Percentiles rank a stretch among this genome's conserved stretches.
phyloP scores from a whole-genome alignment of 1,140 invertebrate species.

The Hestina assimilis region DNA sequence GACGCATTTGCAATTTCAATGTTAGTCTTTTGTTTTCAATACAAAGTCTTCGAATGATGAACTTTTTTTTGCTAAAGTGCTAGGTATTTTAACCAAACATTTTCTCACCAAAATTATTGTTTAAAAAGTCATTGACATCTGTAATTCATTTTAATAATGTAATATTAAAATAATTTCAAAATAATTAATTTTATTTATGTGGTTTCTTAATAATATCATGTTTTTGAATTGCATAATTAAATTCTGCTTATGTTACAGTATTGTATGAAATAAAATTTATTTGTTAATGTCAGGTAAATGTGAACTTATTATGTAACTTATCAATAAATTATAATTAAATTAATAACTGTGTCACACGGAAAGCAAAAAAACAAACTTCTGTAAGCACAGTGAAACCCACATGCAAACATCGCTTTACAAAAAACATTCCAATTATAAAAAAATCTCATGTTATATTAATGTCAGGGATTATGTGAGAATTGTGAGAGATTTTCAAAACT shows the following conservation, averaged over 20 bases:
- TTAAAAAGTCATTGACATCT: no score
- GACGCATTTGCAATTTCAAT: slow-evolving; percentile 25
- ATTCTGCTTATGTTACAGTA: neutral
- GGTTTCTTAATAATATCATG: neutral
- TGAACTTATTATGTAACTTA: slow-evolving; percentile 3
- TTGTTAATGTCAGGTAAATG: no score
- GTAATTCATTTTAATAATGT: no score
- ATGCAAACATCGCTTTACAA: slow-evolving; percentile 59
- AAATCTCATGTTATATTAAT: slow-evolving; percentile 22
- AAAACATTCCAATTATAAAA: slow-evolving; percentile 40
- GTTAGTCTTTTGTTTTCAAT: slow-evolving; percentile 15
- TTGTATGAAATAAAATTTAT: neutral
- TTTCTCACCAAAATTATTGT: no score
- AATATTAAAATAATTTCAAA: no score
- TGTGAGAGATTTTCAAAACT: slow-evolving; percentile 38
- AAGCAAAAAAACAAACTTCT: slow-evolving; percentile 41
- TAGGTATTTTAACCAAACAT: no score
- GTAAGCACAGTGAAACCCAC: slow-evolving; percentile 64
- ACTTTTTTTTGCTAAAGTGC: no score
- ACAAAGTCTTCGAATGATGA: no score
- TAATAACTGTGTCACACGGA: slow-evolving; percentile 34
- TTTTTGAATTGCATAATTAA: neutral
- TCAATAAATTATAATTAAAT: slow-evolving; percentile 1
- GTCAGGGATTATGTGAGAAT: slow-evolving; percentile 37
- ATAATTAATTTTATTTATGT: neutral